Evolutionary conservation across 2,797 vertebrate genomes (phyloP).

Genomic region (Toxotes lorentzi): DNA sequence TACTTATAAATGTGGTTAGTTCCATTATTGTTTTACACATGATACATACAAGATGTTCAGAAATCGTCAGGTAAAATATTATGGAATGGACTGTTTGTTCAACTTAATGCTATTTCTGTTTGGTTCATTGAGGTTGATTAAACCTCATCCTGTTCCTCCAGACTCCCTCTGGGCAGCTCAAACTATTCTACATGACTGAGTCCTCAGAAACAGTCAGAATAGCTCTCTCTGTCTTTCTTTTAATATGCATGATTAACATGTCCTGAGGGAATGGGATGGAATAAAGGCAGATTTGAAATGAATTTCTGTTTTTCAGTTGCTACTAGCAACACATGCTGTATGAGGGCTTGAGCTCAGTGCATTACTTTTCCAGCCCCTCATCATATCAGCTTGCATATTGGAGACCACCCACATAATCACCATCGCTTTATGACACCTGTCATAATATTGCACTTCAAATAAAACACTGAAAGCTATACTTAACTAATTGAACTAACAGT

Average conservation of each 20-base stretch:
- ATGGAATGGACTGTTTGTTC: neutral
- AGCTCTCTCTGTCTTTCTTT: conserved; percentile 21
- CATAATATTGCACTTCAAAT: conserved; percentile 52
- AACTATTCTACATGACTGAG: conserved; percentile 22
- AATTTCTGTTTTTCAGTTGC: conserved; percentile 75
- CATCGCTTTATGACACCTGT: conserved; percentile 48
- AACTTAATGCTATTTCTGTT: conserved; percentile 9
- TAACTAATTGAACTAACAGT: conserved; percentile 23
- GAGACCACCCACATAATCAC: conserved; percentile 64
- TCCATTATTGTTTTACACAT: neutral
- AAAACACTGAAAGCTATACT: conserved; percentile 27
- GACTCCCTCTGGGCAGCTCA: conserved; percentile 31
- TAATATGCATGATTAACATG: conserved; percentile 61
- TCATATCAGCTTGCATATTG: conserved; percentile 48
- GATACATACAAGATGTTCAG: neutral
- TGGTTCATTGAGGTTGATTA: conserved; percentile 19
- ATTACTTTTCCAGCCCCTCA: conserved; percentile 53
- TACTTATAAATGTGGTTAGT: neutral
- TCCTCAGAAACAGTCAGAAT: conserved; percentile 47
- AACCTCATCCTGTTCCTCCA: conserved; percentile 24
- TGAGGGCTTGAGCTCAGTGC: conserved; percentile 39
- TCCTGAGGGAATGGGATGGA: conserved; percentile 47
- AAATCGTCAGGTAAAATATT: neutral
- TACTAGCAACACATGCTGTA: conserved; percentile 61
- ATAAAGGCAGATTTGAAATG: conserved; percentile 63